A percentile compares a stretch with the other conserved stretches of the same genome.
These are phyloP conservation scores for Nerophis ophidion DNA, from an alignment of 2,113 vertebrate species.

Conservation along the genomic window DNA sequence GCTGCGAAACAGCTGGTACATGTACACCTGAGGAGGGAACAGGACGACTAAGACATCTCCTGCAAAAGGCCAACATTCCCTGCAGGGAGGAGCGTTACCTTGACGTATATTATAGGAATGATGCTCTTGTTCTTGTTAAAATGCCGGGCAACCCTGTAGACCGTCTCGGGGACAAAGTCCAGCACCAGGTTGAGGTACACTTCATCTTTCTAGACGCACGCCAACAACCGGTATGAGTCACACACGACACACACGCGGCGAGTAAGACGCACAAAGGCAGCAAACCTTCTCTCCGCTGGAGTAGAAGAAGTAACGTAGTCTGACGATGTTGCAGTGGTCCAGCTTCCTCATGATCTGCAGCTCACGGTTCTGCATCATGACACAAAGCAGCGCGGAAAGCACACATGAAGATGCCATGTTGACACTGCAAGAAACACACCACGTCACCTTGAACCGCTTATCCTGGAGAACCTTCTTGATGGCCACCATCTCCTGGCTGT, in stretches of 20 bases:
- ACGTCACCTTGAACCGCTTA: conserved; percentile 85
- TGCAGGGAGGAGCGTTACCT: conserved; percentile 60
- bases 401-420: neutral
- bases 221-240: neutral
- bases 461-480: conserved; percentile 94
- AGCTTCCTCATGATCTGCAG: conserved; percentile 99
- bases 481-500: conserved; percentile 87
- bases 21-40: conserved; percentile 77
- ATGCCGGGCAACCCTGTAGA: conserved; percentile 90
- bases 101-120: conserved; percentile 89
- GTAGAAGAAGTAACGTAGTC: conserved; percentile 99
- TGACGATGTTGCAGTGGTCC: conserved; percentile 99
- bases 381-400: neutral
- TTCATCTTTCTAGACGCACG: conserved; percentile 79
- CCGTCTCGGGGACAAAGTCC: conserved; percentile 87
- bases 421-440: neutral
- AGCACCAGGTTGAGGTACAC: conserved; percentile 92
- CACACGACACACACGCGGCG: neutral
- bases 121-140: conserved; percentile 91
- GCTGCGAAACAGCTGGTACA: conserved; percentile 95
- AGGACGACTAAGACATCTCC: no score
- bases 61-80: neutral
- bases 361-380: conserved; percentile 86
- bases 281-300: conserved; percentile 98
- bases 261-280: neutral